A percentile compares a stretch with the other conserved stretches of the same genome.
These are phyloP conservation scores for Daphoenositta chrysoptera DNA, from an alignment of 2,113 vertebrate species.

Conservation along the genomic window DNA sequence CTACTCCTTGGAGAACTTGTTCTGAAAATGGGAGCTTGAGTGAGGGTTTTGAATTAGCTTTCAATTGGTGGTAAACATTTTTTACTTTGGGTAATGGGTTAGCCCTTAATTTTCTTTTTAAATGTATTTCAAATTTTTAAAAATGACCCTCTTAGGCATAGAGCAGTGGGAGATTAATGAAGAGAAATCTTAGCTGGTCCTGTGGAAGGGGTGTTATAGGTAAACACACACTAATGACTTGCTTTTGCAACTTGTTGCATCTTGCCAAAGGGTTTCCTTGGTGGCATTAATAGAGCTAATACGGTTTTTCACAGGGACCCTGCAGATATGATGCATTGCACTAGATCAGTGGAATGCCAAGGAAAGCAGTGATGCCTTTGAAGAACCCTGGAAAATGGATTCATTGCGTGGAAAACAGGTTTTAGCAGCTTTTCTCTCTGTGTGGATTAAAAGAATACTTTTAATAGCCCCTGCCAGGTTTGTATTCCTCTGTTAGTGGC, in stretches of 20 bases:
- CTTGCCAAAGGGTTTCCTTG: not conserved
- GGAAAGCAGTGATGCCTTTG: not conserved
- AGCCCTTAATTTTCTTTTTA: not conserved
- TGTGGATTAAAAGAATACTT: not conserved
- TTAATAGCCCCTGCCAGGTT: not conserved
- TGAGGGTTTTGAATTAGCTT: not conserved
- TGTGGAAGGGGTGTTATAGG: not conserved
- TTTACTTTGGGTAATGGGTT: not conserved
- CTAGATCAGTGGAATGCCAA: not conserved
- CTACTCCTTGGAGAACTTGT: not conserved
- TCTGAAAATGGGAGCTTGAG: not conserved
- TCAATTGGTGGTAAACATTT: not conserved
- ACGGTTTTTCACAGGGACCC: not conserved
- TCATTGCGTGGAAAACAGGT: not conserved
- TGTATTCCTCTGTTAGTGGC: not conserved
- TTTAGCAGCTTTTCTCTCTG: not conserved
- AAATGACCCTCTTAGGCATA: not conserved
- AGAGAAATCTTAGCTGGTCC: not conserved
- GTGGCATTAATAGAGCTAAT: not conserved
- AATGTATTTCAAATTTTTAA: not conserved
- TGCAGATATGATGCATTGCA: not conserved
- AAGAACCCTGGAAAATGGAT: not conserved
- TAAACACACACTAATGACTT: not conserved
- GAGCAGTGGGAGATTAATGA: not conserved
- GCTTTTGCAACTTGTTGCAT: not conserved